Base-by-base conservation (phyloP, 2,113 vertebrate species). In the Lanius ludovicianus region DNA sequence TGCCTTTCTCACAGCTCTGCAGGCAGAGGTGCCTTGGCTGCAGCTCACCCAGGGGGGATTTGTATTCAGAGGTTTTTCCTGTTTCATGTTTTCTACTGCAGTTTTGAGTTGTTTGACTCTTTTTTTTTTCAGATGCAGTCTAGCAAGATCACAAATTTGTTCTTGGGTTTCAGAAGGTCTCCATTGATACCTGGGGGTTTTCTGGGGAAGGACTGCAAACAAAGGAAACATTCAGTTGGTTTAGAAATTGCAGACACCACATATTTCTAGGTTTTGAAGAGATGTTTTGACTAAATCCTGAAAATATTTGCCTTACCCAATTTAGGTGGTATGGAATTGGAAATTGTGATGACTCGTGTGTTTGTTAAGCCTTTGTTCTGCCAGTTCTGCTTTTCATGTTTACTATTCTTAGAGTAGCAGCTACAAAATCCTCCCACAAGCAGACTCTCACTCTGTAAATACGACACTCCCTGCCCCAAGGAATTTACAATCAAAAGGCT, bases 351-450 rank as follows among this genome's bases (percentile, higher is more conserved):
- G 52, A 56, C 63, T 50, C 4, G 7, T 73, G 22, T 6, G 80
- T 90, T 92, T 71, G 50, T 90, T 65, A 73, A 64, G n/a, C 60
- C 92, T 86, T 92, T 95, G 24, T 76, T 37, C 78, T 94, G 53
- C 76, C 63, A 89, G 22, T 76, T 88, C 71, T 90, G 22, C 57
- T 57, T 89, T 80, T 89, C 15, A 10, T 94, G 42, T 67, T 88
- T 92, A 80, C 59, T 90, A 2, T 79, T 84, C 71, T 68, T 92
- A 49, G 57, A 69, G 59, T 3, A 57, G 55, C 52, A 74, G 35
- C 71, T 84, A 50, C 50, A 84, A 67, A 96, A 91, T 81, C 71
- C 83, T 96, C 71, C 71, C 68, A 83, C 55, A 37, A 76, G 50
- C 68, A 84, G 53, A 42, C 22, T 64, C 39, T 56, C 33, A 8